phyloP scores from a whole-genome alignment of 2,113 vertebrate genomes.

The Cairina moschata region DNA sequence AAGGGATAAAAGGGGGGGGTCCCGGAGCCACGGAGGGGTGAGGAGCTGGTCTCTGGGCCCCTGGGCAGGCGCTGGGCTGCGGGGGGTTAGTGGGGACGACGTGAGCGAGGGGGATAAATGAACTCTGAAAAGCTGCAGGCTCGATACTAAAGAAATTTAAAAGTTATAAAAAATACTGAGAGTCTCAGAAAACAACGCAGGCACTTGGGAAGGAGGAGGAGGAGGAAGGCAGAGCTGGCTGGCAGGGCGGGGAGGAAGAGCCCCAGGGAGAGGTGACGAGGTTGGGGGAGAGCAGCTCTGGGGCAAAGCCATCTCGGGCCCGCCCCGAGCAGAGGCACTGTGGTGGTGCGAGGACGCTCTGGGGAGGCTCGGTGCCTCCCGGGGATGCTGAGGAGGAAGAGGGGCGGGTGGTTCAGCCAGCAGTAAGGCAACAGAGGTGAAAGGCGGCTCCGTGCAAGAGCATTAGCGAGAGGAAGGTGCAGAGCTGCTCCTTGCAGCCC shows the following conservation, averaged over 20 bases:
- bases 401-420: background rate
- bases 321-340: background rate
- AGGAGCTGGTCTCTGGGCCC: background rate
- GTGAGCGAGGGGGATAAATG: background rate
- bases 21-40: background rate
- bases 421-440: conserved; percentile 49
- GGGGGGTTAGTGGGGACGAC: background rate
- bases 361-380: background rate
- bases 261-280: background rate
- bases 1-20: background rate
- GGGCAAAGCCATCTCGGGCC: fast-evolving
- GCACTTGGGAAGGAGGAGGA: conserved; percentile 51
- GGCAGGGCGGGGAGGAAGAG: too few species aligned
- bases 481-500: too few species aligned
- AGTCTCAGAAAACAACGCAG: conserved; percentile 42
- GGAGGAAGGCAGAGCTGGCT: background rate
- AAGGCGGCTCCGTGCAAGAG: background rate
- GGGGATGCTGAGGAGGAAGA: background rate
- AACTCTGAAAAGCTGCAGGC: conserved; percentile 25
- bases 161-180: conserved; percentile 61
- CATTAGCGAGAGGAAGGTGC: background rate
- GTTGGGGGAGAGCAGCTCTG: background rate
- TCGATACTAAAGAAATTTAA: conserved; percentile 35
- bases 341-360: background rate
- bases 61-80: background rate